Evolutionary conservation across 2,113 vertebrate genomes (phyloP).

Genomic region (Lasiurus borealis): DNA sequence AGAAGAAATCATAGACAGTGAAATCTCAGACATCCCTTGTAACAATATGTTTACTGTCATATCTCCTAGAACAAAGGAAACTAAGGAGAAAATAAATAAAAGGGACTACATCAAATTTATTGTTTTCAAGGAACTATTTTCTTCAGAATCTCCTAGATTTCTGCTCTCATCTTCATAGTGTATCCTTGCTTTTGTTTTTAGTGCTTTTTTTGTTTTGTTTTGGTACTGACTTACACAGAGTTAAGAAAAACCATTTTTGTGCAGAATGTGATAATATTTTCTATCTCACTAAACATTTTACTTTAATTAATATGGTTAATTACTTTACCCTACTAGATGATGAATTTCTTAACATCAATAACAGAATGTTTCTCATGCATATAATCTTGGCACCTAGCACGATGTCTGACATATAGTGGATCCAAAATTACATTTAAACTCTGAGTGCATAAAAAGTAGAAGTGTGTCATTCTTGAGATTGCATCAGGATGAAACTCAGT

Average conservation of each 20-base stretch:
- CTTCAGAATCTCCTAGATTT: neutral
- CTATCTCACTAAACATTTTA: neutral
- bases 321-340: neutral
- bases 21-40: too few species aligned
- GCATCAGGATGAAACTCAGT: neutral
- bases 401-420: neutral
- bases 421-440: neutral
- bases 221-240: neutral
- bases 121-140: constrained; percentile 31
- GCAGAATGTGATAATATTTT: neutral
- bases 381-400: neutral
- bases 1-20: too few species aligned
- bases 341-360: neutral
- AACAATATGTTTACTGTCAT: too few species aligned
- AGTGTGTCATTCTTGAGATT: neutral
- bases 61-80: too few species aligned
- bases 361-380: neutral
- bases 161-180: neutral
- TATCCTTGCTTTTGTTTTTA: neutral
- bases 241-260: neutral
- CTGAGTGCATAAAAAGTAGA: neutral
- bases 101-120: neutral
- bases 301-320: neutral
- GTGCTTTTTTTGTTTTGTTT: neutral
- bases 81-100: too few species aligned